These are phyloP conservation scores for Platycercus adscitus DNA, from an alignment of 2,113 vertebrate species.

Conservation along the genomic window DNA sequence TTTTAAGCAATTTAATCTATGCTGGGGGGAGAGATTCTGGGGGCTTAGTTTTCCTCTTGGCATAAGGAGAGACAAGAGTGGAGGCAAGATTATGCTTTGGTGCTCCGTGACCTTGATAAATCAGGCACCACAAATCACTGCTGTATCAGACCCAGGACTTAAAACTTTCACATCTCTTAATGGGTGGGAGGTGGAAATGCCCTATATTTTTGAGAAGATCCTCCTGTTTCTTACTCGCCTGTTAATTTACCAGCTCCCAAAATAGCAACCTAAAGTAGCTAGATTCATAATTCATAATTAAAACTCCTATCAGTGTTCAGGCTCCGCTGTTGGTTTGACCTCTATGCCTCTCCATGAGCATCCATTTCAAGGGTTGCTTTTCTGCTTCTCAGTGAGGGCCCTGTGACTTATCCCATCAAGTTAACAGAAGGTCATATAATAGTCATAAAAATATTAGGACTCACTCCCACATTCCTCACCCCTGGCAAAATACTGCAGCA, in stretches of 20 bases:
- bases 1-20: not conserved
- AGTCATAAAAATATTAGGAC: constrained; percentile 55
- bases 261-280: constrained; percentile 21
- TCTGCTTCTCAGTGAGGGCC: not conserved
- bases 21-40: not conserved
- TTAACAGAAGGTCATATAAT: constrained; percentile 39
- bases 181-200: not conserved
- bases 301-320: not conserved
- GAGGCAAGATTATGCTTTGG: not conserved
- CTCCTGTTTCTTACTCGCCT: constrained; percentile 39
- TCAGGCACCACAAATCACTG: not conserved
- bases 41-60: not conserved
- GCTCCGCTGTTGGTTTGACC: constrained; percentile 1
- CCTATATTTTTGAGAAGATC: constrained; percentile 17
- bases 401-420: constrained; percentile 12
- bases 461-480: constrained; percentile 53
- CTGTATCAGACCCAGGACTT: not conserved
- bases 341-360: not conserved
- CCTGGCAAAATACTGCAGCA: not conserved
- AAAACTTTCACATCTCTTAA: not conserved
- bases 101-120: constrained; percentile 9
- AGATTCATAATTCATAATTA: constrained; percentile 41
- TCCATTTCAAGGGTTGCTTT: not conserved
- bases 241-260: constrained; percentile 5
- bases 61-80: not conserved